These are phyloP conservation scores for Drymonia ruficornis DNA, from an alignment of 2,888 invertebrate genomes.

Conservation along the genomic window DNA sequence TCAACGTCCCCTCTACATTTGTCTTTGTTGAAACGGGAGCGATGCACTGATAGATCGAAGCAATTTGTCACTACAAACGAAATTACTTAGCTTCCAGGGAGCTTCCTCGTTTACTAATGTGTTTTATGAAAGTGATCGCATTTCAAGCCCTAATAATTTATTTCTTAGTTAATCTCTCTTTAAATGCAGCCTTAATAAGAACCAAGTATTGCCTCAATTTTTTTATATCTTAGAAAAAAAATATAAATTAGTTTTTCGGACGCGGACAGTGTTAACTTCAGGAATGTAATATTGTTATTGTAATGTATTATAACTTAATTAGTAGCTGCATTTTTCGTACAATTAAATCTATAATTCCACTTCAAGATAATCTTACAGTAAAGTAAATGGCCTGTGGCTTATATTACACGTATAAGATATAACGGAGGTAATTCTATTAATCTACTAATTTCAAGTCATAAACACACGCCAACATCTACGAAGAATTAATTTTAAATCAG, in stretches of 20 bases:
- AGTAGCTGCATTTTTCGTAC: neutral
- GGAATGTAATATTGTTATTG: neutral
- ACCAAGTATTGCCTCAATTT: no score
- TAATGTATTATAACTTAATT: neutral
- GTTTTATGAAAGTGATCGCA: neutral
- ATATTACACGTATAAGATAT: neutral
- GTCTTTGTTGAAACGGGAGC: slow-evolving; percentile 6
- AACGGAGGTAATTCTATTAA: neutral
- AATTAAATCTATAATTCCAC: neutral
- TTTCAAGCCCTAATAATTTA: neutral
- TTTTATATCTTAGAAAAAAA: no score
- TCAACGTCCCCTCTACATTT: neutral
- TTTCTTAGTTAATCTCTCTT: neutral
- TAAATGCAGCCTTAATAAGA: no score
- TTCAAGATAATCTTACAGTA: neutral
- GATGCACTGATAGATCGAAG: slow-evolving; percentile 20
- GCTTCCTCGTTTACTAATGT: slow-evolving; percentile 9
- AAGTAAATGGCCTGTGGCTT: neutral
- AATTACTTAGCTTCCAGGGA: slow-evolving; percentile 13
- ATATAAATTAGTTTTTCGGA: neutral
- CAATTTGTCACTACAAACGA: slow-evolving; percentile 36
- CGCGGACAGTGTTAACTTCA: neutral
- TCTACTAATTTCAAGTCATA: neutral
- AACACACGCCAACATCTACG: neutral
- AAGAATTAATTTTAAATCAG: neutral